Evolutionary conservation across 2,797 vertebrate species (phyloP).

Genomic region (Anolis apletophallus): DNA sequence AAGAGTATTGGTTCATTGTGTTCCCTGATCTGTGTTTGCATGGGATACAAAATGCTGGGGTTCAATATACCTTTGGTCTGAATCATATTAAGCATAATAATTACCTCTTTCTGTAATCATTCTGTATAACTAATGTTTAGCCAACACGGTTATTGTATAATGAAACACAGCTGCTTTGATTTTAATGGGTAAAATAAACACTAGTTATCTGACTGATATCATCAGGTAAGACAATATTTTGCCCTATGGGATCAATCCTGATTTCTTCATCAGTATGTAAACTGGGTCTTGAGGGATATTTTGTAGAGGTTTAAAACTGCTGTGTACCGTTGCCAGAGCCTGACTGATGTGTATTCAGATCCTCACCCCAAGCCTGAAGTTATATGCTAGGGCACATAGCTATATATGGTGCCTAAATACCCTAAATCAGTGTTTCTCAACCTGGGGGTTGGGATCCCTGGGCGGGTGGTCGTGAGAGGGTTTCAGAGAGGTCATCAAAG

Average conservation of each 20-base stretch:
- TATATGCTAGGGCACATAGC: too few species aligned
- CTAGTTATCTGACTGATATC: not conserved
- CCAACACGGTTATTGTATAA: not conserved
- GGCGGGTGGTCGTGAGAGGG: too few species aligned
- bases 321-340: not conserved
- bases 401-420: too few species aligned
- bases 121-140: not conserved
- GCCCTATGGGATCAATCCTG: not conserved
- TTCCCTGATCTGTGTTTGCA: not conserved
- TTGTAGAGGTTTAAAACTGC: not conserved
- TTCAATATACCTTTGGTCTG: not conserved
- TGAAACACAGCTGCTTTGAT: not conserved
- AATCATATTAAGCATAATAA: not conserved
- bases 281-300: not conserved
- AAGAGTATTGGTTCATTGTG: too few species aligned
- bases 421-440: too few species aligned
- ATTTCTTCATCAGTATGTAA: too few species aligned
- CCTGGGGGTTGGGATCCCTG: too few species aligned
- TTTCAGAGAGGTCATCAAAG: too few species aligned
- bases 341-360: not conserved
- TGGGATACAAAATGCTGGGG: not conserved
- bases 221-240: not conserved
- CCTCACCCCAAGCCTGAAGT: not conserved
- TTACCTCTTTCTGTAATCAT: not conserved
- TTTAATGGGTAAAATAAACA: not conserved